Conservation (phyloP, 1,140 invertebrate genomes). For the Drosophila nigromelanica region DNA sequence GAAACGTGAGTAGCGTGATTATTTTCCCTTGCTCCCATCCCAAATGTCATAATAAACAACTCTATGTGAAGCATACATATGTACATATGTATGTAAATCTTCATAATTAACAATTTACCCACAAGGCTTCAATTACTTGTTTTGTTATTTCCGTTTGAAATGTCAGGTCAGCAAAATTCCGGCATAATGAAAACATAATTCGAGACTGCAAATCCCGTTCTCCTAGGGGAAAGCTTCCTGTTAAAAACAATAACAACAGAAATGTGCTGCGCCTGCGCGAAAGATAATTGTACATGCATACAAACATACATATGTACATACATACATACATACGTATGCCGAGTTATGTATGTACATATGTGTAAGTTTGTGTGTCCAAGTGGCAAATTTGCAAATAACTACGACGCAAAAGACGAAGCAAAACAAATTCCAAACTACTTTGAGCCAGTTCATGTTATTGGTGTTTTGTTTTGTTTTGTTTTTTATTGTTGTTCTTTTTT, state of each 20-base stretch:
- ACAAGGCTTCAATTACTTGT: constrained; percentile 59
- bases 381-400: constrained; percentile 37
- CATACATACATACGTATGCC: constrained; percentile 1
- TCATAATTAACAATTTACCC: constrained; percentile 46
- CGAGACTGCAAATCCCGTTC: constrained; percentile 37
- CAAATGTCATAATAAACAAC: constrained; percentile 2
- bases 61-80: too few species aligned
- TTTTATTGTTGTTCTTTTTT: constrained; percentile 11
- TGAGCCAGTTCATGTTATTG: constrained; percentile 55
- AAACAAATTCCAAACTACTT: constrained; percentile 62
- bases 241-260: constrained; percentile 26
- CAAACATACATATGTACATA: too few species aligned
- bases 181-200: constrained; percentile 48
- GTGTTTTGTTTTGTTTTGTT: constrained; percentile 5
- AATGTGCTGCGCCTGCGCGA: constrained; percentile 59
- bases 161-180: constrained; percentile 43
- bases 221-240: constrained; percentile 21
- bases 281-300: constrained; percentile 18
- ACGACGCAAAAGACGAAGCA: constrained; percentile 58
- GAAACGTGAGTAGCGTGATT: constrained; percentile 7
- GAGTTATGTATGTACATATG: too few species aligned
- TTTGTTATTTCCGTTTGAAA: constrained; percentile 46
- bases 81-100: not conserved
- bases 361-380: not conserved
- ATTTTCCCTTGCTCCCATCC: not conserved